Conservation (phyloP, 2,888 invertebrate genomes). For the Mantis religiosa region DNA sequence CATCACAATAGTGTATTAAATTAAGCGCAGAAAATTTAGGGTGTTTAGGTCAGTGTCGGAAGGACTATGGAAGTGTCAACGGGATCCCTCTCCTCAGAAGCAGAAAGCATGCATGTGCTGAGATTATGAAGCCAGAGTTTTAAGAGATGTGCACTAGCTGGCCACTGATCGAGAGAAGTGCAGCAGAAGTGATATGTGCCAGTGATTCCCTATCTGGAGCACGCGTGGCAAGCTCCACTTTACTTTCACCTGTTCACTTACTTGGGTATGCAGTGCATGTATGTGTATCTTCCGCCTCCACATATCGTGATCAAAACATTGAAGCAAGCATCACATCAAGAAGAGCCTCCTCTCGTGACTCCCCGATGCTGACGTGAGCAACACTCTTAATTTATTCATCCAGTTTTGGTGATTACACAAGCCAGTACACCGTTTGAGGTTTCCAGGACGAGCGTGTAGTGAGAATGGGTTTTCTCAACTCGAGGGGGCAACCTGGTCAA, state of each 20-base stretch:
- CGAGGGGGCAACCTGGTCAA: background rate
- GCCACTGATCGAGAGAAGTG: background rate
- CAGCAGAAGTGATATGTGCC: background rate
- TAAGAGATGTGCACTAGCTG: background rate
- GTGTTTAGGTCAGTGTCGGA: too few relatives aligned
- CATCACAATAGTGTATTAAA: too few relatives aligned
- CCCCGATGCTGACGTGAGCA: background rate
- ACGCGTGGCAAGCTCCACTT: background rate
- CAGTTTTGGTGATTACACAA: background rate
- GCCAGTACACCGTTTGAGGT: background rate
- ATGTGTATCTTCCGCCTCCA: background rate
- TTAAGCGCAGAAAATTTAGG: too few relatives aligned
- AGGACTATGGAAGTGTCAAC: too few relatives aligned
- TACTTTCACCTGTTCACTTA: constrained; percentile 6
- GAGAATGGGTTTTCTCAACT: background rate
- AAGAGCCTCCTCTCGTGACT: background rate
- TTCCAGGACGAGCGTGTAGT: background rate
- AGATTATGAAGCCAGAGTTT: background rate
- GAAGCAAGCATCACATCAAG: background rate
- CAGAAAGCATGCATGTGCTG: too few relatives aligned
- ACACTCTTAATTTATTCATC: background rate
- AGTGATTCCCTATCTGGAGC: background rate
- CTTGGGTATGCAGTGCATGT: background rate
- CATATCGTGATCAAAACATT: constrained; percentile 4
- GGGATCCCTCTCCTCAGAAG: too few relatives aligned